Evolutionary conservation across 2,797 vertebrate species (phyloP).

Genomic region (Takifugu rubripes): DNA sequence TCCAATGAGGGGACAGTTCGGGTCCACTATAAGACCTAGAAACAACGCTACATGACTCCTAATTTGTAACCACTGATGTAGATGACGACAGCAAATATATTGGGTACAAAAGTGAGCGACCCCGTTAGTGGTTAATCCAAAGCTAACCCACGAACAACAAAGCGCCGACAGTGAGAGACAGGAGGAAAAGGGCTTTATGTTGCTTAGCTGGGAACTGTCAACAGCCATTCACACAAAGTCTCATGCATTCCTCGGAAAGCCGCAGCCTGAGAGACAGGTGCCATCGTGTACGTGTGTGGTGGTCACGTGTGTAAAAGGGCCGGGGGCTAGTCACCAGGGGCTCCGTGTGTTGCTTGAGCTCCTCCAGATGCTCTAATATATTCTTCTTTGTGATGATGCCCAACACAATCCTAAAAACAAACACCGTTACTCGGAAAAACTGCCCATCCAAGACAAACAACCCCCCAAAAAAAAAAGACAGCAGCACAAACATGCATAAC

Average conservation of each 20-base stretch:
- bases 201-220: constrained; percentile 56
- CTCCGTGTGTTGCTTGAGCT: constrained; percentile 96
- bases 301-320: constrained; percentile 81
- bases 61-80: constrained; percentile 19
- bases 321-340: constrained; percentile 95
- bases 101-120: constrained; percentile 15
- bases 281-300: constrained; percentile 42
- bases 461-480: constrained; percentile 40
- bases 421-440: constrained; percentile 90
- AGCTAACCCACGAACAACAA: constrained; percentile 27
- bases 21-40: constrained; percentile 47
- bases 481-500: constrained; percentile 53
- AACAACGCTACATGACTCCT: not conserved
- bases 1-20: constrained; percentile 50
- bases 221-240: constrained; percentile 73
- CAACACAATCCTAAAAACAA: constrained; percentile 99
- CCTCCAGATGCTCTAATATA: constrained; percentile 99
- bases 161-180: constrained; percentile 17
- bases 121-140: constrained; percentile 34
- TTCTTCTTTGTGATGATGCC: constrained; percentile 99
- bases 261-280: constrained; percentile 74
- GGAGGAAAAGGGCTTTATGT: constrained; percentile 11
- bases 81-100: constrained; percentile 14
- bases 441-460: constrained; percentile 5
- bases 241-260: constrained; percentile 85